Evolutionary conservation across 2,888 invertebrate genomes (phyloP), one percentile per base, ranked within the genome.

Genomic region (Agriopis marginaria): DNA sequence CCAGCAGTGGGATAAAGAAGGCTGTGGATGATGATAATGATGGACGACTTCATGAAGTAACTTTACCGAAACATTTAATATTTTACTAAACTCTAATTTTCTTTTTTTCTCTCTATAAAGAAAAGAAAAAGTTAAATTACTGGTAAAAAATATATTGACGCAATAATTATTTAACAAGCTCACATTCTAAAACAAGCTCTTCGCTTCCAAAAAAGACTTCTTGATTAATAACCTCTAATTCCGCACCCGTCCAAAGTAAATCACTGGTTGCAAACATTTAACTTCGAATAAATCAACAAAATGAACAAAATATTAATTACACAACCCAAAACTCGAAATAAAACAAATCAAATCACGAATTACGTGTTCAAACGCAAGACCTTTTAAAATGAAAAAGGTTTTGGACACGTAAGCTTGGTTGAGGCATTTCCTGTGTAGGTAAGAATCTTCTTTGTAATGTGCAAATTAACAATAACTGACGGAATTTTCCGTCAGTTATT

Each of bases 231-330:
- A 44, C 53, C 53, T 40, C 44, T 62, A 62, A 62, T 62, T 62
- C 62, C 42, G 62, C 62, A 53, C 51, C 62, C 53, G 62, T 53
- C 62, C 12, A 7, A 17, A 51, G 12, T 62, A 62, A 62, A 62
- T 62, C 62, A 62, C 42, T 51, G 44, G 17, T 53, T 40, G 32
- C 53, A 44, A 62, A 53, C 62, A 10, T 53, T 62, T 62, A 62
- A 62, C 44, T 53, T 53, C 53, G 32, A 53, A 62, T 54, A 62
- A 62, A 62, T 62, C 53, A 23, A 44, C 40, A 50, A 60, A 17
- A 42, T 44, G 42, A 62, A 62, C 12, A n/a, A 44, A 62, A 62
- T 53, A 62, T 62, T 62, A 62, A 62, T 53, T 62, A 62, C 62
- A 32, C 44, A 50, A 50, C 0, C 50, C 14, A 40, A 60, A 62